Evolutionary conservation across 2,888 invertebrate species (phyloP), one percentile per base, ranked within the genome.

Genomic region (Brachyptera risi): DNA sequence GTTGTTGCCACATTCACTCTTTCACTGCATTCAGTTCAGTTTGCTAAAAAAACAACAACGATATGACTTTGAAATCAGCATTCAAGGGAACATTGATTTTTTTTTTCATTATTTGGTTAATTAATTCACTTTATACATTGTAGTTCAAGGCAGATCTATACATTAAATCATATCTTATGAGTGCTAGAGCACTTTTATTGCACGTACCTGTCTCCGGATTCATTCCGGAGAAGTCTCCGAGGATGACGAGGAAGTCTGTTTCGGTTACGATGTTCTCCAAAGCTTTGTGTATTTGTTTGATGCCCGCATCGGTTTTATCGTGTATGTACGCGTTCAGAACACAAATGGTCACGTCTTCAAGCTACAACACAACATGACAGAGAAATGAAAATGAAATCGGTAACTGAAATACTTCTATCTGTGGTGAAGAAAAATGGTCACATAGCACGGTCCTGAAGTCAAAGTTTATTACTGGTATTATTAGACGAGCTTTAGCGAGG

Each of bases 341-440:
- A 64, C 80, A 73, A 42, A 80, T 66, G 61, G 78, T 78, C 44
- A 77, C 71, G 61, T 77, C 78, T 70, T 78, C 79, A 37, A 83
- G 69, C 63, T 63, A 44, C 3, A 58, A 51, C 13, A 51, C 13
- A 15, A 60, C n/a, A n/a, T n/a, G n/a, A n/a, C 24, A 7, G 19
- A 40, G 27, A 21, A 7, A 31, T 5, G 35, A 31, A 11, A 31
- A 31, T 31, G 35, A 5, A 7, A 7, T 5, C 35, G 11, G 7
- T 7, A 7, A 7, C 11, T 31, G 5, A 31, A 31, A n/a, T n/a
- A n/a, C n/a, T n/a, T n/a, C n/a, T n/a, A n/a, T n/a, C n/a, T n/a
- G n/a, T n/a, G n/a, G n/a, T n/a, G n/a, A n/a, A n/a, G n/a, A 7
- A 7, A 11, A 31, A 11, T 11, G 11, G 35, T 31, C 35, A 31